Evolutionary conservation across 2,113 vertebrate species (phyloP).

Genomic region (Sebastes fasciatus): DNA sequence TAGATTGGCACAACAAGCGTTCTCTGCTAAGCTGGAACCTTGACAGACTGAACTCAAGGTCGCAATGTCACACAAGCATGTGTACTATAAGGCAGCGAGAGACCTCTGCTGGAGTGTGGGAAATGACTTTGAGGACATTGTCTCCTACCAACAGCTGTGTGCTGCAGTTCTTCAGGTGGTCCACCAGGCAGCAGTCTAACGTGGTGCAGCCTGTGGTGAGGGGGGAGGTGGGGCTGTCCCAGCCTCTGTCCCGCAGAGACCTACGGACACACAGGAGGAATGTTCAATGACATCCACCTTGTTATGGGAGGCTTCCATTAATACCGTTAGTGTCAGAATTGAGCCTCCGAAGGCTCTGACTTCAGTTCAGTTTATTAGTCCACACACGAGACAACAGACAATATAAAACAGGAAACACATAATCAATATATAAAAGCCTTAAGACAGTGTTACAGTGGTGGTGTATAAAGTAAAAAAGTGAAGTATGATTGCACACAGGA

Average conservation of each 20-base stretch:
- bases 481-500: background rate
- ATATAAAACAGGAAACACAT: background rate
- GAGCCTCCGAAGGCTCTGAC: background rate
- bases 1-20: too few species aligned
- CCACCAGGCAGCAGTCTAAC: slow-evolving; percentile 89
- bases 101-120: background rate
- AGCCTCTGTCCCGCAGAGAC: slow-evolving; percentile 63
- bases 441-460: background rate
- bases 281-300: background rate
- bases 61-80: background rate
- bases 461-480: background rate
- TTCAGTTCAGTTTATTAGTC: background rate
- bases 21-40: background rate
- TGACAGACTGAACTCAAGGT: background rate
- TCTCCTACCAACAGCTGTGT: slow-evolving; percentile 90
- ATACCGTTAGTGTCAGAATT: background rate
- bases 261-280: slow-evolving; percentile 41
- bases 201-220: slow-evolving; percentile 88
- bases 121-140: background rate
- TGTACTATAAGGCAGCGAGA: background rate
- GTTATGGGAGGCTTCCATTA: background rate
- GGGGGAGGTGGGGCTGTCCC: slow-evolving; percentile 81
- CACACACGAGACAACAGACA: background rate
- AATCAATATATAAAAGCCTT: background rate
- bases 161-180: slow-evolving; percentile 91